These are phyloP conservation scores for Lagopus leucura DNA, from an alignment of 2,113 vertebrate species.

Conservation along the genomic window DNA sequence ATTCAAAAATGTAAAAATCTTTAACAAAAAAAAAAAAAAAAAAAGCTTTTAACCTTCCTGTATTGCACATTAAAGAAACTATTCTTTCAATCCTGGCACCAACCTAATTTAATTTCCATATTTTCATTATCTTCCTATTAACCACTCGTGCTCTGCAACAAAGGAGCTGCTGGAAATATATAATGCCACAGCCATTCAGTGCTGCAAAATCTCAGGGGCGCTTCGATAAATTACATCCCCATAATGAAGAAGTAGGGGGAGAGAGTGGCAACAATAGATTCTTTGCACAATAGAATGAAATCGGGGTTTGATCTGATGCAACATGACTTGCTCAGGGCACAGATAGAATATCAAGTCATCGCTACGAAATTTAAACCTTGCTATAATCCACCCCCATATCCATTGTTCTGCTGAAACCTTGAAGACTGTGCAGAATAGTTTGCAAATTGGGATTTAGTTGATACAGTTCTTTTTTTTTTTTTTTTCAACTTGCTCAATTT, in stretches of 20 bases:
- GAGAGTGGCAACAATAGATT: constrained; percentile 35
- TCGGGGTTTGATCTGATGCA: constrained; percentile 72
- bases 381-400: constrained; percentile 38
- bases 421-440: constrained; percentile 21
- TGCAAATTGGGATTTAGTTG: constrained; percentile 61
- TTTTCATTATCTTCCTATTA: constrained; percentile 78
- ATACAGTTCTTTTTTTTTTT: constrained; percentile 49
- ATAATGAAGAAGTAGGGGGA: constrained; percentile 53
- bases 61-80: constrained; percentile 14
- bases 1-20: neutral
- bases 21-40: too few relatives aligned
- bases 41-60: neutral
- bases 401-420: constrained; percentile 52
- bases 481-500: constrained; percentile 62
- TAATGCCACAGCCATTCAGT: neutral
- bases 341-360: constrained; percentile 72
- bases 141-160: constrained; percentile 47
- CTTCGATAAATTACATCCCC: constrained; percentile 52
- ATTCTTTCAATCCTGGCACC: constrained; percentile 5
- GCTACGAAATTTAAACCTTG: constrained; percentile 59
- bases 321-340: constrained; percentile 53
- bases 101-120: constrained; percentile 69
- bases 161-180: constrained; percentile 64
- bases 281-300: constrained; percentile 45
- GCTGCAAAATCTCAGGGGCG: constrained; percentile 48